phyloP scores from a whole-genome alignment of 2,797 vertebrate genomes.

The Sebastes cheni region DNA sequence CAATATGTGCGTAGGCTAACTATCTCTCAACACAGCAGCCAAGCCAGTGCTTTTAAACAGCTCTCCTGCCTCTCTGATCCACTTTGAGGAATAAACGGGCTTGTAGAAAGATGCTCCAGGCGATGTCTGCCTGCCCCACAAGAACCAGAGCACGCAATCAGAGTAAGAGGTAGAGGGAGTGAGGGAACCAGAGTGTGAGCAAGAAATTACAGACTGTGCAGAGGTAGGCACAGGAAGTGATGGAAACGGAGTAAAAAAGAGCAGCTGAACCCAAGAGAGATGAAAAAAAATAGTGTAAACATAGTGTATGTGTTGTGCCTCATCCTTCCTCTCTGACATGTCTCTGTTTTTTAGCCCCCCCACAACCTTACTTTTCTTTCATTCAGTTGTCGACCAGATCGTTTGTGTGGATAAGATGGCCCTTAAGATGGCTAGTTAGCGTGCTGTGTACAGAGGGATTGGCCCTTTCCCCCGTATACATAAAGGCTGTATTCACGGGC shows the following conservation, averaged over 20 bases:
- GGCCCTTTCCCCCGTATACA: conserved; percentile 83
- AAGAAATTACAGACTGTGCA: conserved; percentile 43
- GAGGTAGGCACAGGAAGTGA: conserved; percentile 22
- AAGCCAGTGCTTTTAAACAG: conserved; percentile 61
- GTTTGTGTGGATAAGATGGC: conserved; percentile 80
- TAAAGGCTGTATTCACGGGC: conserved; percentile 84
- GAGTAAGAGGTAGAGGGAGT: conserved; percentile 54
- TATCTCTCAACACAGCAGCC: conserved; percentile 42
- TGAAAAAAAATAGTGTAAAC: conserved; percentile 30
- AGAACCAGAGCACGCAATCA: conserved; percentile 67
- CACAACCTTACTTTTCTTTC: conserved; percentile 60
- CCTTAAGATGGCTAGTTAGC: conserved; percentile 80
- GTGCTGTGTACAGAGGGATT: conserved; percentile 84
- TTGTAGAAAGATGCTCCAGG: conserved; percentile 73
- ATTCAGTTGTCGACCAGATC: conserved; percentile 70
- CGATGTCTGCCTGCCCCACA: conserved; percentile 72
- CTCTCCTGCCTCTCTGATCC: conserved; percentile 70
- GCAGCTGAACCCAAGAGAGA: conserved; percentile 12
- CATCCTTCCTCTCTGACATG: conserved; percentile 41
- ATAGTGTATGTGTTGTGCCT: conserved; percentile 46
- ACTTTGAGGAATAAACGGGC: conserved; percentile 76
- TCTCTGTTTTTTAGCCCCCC: conserved; percentile 22
- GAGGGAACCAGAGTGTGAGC: conserved; percentile 48
- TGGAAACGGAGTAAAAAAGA: conserved; percentile 24
- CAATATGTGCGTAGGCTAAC: conserved; percentile 52